These are phyloP conservation scores for Poecilia picta DNA, from an alignment of 2,797 vertebrate species.

Conservation along the genomic window DNA sequence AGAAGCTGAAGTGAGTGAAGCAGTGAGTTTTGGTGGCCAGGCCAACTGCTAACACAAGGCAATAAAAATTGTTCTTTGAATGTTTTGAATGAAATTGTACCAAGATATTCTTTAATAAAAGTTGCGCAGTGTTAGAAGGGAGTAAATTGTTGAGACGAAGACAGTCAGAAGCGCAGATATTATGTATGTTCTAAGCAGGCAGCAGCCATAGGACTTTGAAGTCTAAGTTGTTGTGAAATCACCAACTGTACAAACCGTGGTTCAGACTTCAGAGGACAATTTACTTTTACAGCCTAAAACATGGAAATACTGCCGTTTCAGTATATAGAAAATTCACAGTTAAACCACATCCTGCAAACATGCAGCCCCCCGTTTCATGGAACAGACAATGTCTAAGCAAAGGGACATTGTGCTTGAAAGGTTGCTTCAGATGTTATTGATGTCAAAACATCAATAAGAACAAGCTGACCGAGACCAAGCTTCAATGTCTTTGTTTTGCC, in stretches of 20 bases:
- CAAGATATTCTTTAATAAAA: not conserved
- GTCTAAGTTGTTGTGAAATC: not conserved
- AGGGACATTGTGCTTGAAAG: not conserved
- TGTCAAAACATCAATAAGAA: not conserved
- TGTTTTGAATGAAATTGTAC: not conserved
- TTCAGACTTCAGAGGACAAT: not conserved
- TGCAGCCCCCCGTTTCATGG: not conserved
- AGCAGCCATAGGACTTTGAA: not conserved
- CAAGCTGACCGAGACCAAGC: not conserved
- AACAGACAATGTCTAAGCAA: not conserved
- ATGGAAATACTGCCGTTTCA: not conserved
- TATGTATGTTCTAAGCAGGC: not conserved
- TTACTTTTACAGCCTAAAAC: not conserved
- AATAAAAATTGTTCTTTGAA: not conserved
- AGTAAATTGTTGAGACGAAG: not conserved
- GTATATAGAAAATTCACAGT: not conserved
- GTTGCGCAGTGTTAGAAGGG: no score
- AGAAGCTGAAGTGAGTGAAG: not conserved
- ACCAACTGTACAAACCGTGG: not conserved
- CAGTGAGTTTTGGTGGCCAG: not conserved
- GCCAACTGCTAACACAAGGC: not conserved
- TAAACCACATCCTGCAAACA: conserved; percentile 3
- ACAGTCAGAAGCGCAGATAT: not conserved
- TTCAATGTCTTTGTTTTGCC: not conserved
- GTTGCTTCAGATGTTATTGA: not conserved